Conservation (phyloP, 2,113 vertebrate genomes). For the Gallinago paraguaiae region DNA sequence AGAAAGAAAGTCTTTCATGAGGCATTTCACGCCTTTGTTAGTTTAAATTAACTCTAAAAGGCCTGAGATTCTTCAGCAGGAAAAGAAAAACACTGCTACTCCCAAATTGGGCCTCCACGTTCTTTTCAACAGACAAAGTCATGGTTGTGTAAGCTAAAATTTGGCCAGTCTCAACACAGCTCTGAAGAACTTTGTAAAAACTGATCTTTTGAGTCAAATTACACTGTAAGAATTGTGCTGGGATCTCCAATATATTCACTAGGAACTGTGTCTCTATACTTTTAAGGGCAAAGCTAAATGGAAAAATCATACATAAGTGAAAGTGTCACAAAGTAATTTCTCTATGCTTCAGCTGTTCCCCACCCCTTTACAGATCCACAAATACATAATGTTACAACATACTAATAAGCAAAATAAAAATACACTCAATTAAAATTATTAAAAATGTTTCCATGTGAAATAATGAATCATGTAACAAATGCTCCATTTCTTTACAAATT, state of each 20-base stretch:
- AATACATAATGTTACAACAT: not conserved
- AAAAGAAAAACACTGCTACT: not conserved
- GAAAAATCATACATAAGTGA: not conserved
- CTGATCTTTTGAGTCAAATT: not conserved
- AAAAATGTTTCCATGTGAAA: not conserved
- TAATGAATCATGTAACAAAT: not conserved
- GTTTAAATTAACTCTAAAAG: not conserved
- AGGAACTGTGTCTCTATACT: not conserved
- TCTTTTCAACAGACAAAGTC: not conserved
- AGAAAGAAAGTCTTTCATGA: not conserved
- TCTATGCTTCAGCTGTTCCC: not conserved
- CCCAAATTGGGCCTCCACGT: not conserved
- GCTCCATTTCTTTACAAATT: not conserved
- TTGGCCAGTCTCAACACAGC: not conserved
- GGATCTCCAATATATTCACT: not conserved
- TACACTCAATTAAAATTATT: not conserved
- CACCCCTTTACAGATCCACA: not conserved
- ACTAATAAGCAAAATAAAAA: not conserved
- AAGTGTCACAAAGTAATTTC: not conserved
- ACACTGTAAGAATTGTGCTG: not conserved
- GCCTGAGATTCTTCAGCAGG: not conserved
- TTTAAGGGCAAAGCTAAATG: not conserved
- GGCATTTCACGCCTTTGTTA: not conserved
- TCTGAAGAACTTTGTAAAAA: not conserved
- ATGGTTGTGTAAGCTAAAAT: not conserved